Percentiles rank a stretch among this genome's conserved stretches.
Conservation (phyloP, 1,140 invertebrate species). For the Drosophila kurseongensis region DNA sequence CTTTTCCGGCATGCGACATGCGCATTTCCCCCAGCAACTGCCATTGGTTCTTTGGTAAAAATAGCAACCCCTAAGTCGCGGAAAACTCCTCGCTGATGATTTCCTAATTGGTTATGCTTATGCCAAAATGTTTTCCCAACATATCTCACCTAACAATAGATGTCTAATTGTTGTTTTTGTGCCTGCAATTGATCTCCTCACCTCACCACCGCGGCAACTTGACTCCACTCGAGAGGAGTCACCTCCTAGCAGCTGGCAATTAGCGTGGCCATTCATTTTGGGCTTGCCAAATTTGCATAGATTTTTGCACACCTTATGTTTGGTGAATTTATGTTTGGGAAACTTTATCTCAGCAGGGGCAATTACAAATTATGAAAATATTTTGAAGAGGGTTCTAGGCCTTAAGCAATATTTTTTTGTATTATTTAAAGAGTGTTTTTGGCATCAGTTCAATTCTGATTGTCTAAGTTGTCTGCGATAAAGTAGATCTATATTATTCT, state of each 20-base stretch:
- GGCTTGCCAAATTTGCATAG: conserved; percentile 41
- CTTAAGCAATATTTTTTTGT: neutral
- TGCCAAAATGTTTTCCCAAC: conserved; percentile 36
- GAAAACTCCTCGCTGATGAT: conserved; percentile 19
- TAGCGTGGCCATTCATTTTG: conserved; percentile 48
- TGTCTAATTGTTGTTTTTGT: conserved; percentile 48
- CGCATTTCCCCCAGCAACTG: conserved; percentile 33
- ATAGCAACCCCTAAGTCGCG: conserved; percentile 46
- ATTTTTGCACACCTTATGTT: conserved; percentile 2
- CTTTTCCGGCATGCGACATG: conserved; percentile 44
- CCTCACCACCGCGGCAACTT: conserved; percentile 17
- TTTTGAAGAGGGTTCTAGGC: neutral
- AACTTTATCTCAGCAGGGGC: neutral
- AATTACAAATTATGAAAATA: neutral
- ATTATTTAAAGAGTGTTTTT: neutral
- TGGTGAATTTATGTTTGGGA: conserved; percentile 6
- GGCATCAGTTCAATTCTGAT: too few species aligned
- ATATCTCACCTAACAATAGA: conserved; percentile 54
- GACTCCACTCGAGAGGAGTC: conserved; percentile 12
- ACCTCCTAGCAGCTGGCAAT: conserved; percentile 56
- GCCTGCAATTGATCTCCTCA: conserved; percentile 19
- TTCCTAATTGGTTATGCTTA: conserved; percentile 66
- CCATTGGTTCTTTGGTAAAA: conserved; percentile 44
- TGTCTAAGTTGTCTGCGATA: too few species aligned
- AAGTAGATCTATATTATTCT: too few species aligned